Percentiles rank a stretch among this genome's conserved stretches.
Evolutionary conservation across 1,140 invertebrate species (phyloP).

Genomic region (Ceratina calcarata): DNA sequence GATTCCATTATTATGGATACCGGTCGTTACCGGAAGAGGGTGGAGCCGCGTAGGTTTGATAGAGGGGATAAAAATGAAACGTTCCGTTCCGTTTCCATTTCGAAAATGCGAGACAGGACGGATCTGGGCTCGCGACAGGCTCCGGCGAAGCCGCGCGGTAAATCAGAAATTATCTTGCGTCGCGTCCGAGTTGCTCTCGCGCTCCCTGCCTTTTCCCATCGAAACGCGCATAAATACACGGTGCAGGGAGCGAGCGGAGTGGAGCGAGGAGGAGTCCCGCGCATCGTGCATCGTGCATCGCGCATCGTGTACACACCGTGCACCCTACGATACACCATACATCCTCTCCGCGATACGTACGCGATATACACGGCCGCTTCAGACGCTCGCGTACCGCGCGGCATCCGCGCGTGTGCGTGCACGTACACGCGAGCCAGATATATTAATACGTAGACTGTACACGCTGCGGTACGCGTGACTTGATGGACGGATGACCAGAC

Average conservation of each 20-base stretch:
- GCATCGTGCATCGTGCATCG: conserved; percentile 44
- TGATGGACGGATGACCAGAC: conserved; percentile 79
- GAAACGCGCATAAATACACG: conserved; percentile 76
- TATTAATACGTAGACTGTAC: conserved; percentile 67
- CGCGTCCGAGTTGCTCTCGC: conserved; percentile 61
- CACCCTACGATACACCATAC: conserved; percentile 7
- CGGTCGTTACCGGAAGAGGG: conserved; percentile 9
- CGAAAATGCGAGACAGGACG: conserved; percentile 68
- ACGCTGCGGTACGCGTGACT: conserved; percentile 68
- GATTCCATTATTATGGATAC: no score
- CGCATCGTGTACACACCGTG: conserved; percentile 3
- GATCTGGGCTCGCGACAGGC: conserved; percentile 60
- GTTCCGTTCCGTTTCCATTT: conserved; percentile 72
- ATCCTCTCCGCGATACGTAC: not conserved
- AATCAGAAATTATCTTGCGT: conserved; percentile 80
- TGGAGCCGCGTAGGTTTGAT: not conserved
- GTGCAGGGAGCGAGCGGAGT: conserved; percentile 26
- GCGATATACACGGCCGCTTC: not conserved
- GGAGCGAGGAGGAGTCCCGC: conserved; percentile 37
- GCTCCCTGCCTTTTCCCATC: conserved; percentile 77
- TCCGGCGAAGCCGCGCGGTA: conserved; percentile 69
- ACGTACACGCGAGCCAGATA: conserved; percentile 50
- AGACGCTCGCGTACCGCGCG: not conserved
- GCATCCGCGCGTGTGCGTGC: not conserved
- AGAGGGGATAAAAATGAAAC: not conserved